Percentiles rank a stretch among this genome's conserved stretches.
These are phyloP conservation scores for Anthoscopus minutus DNA, from an alignment of 2,113 vertebrate genomes.

Conservation along the genomic window DNA sequence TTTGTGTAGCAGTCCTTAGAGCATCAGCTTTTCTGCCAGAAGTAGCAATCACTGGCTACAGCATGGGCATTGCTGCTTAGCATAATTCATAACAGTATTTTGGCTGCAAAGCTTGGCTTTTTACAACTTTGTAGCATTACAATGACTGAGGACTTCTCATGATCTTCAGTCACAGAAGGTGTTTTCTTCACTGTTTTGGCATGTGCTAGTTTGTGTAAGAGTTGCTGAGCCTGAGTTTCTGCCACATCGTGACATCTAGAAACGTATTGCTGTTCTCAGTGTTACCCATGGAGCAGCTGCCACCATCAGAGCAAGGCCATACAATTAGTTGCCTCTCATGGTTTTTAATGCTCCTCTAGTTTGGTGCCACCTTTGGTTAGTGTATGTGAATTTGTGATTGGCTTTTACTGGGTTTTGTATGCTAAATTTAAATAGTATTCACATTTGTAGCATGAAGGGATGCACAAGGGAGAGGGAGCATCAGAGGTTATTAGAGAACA, in stretches of 20 bases:
- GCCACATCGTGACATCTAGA: neutral
- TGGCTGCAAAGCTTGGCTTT: neutral
- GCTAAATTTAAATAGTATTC: neutral
- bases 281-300: neutral
- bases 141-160: neutral
- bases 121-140: neutral
- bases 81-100: neutral
- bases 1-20: neutral
- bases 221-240: neutral
- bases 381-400: neutral
- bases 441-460: rapidly evolving
- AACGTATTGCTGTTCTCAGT: neutral
- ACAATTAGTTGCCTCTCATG: neutral
- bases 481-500: neutral
- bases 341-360: neutral
- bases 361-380: neutral
- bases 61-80: neutral
- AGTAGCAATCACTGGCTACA: neutral
- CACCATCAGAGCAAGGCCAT: neutral
- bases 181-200: neutral
- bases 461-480: neutral
- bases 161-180: neutral
- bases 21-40: neutral
- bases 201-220: neutral
- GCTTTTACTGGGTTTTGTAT: neutral